A percentile compares a stretch with the other conserved stretches of the same genome.
Evolutionary conservation across 53 echinoderm and acorn worm genomes (phyloP).

Genomic region (Echinometra lucunter): DNA sequence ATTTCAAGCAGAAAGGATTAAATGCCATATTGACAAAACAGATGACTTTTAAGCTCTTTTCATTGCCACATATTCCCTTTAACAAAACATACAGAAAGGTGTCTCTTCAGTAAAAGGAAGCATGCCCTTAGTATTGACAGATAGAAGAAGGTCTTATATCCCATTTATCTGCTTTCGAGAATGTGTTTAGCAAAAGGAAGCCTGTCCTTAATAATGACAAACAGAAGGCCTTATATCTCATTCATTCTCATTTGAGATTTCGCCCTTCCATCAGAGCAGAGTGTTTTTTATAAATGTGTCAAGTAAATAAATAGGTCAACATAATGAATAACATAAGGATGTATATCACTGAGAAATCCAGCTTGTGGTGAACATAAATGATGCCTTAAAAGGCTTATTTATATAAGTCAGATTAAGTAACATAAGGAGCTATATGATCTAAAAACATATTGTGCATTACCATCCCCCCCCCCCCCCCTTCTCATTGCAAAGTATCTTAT

Average conservation of each 20-base stretch:
- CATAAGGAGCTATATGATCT: no score
- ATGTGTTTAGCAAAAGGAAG: no score
- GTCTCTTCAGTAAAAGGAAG: no score
- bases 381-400: no score
- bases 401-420: no score
- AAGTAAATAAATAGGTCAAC: no score
- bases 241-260: not conserved
- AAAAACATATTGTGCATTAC: no score
- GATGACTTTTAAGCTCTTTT: not conserved
- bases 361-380: no score
- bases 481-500: no score
- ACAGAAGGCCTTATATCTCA: not conserved
- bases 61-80: not conserved
- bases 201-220: not conserved
- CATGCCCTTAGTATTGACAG: not conserved
- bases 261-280: not conserved
- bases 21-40: not conserved
- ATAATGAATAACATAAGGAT: not conserved
- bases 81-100: not conserved
- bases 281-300: no score
- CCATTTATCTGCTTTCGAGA: not conserved
- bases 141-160: not conserved
- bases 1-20: conserved; percentile 22
- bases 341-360: no score
- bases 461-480: no score